Conservation (phyloP, 2,888 invertebrate genomes). For the Aporophyla nigra region DNA sequence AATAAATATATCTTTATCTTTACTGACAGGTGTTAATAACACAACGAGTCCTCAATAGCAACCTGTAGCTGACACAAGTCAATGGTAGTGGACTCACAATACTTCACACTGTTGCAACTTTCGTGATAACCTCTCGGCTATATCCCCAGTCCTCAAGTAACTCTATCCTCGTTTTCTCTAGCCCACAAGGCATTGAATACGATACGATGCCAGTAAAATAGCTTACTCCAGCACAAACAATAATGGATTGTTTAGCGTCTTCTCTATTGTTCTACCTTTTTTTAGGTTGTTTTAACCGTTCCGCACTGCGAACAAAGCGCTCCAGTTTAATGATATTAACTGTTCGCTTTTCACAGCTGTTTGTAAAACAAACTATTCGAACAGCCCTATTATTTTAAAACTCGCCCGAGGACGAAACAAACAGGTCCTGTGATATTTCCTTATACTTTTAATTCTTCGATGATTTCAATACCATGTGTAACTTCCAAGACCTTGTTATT, state of each 20-base stretch:
- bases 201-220: background rate
- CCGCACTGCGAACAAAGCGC: slow-evolving; percentile 25
- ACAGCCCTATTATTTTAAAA: slow-evolving; percentile 5
- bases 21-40: background rate
- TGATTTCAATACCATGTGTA: slow-evolving; percentile 1
- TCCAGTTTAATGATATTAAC: slow-evolving; percentile 29
- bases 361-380: slow-evolving; percentile 9
- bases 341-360: background rate
- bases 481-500: slow-evolving; percentile 7
- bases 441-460: background rate
- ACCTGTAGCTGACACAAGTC: background rate
- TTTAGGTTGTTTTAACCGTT: slow-evolving; percentile 34
- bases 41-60: background rate
- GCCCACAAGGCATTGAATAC: background rate
- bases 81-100: background rate
- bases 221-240: background rate
- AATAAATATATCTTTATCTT: too few relatives aligned
- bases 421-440: background rate
- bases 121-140: background rate
- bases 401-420: background rate
- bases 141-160: background rate
- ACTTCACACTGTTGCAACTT: too few relatives aligned
- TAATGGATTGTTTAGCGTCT: slow-evolving; percentile 5
- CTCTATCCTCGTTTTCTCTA: background rate
- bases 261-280: slow-evolving; percentile 41